Conservation (phyloP, 2,888 invertebrate genomes). For the Meghimatium bilineatum region DNA sequence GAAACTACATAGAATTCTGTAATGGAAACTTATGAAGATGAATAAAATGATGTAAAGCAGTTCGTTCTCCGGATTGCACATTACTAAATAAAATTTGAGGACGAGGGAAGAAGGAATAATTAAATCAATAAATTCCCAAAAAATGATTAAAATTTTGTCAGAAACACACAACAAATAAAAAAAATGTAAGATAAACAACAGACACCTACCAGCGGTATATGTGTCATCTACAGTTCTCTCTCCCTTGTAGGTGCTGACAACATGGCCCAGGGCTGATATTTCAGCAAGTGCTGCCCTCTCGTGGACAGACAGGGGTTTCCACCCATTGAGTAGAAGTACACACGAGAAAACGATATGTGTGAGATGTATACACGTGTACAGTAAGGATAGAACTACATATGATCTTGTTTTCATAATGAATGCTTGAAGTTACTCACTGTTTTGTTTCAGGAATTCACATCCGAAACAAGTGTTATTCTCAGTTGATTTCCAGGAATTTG, state of each 20-base stretch:
- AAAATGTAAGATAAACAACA: not conserved
- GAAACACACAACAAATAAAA: not conserved
- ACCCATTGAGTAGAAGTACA: constrained; percentile 74
- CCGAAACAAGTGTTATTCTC: too few relatives aligned
- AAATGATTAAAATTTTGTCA: not conserved
- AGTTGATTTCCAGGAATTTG: too few relatives aligned
- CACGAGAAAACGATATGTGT: constrained; percentile 61
- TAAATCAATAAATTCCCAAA: not conserved
- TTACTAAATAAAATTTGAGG: too few relatives aligned
- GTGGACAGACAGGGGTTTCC: constrained; percentile 69
- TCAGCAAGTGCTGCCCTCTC: constrained; percentile 69
- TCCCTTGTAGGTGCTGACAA: constrained; percentile 65
- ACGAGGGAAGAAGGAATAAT: too few relatives aligned
- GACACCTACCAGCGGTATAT: constrained; percentile 60
- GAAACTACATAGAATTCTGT: too few relatives aligned
- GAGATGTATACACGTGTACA: constrained; percentile 44
- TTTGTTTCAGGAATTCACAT: too few relatives aligned
- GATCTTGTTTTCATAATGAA: constrained; percentile 20
- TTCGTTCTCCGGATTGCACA: too few relatives aligned
- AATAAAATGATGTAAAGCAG: too few relatives aligned
- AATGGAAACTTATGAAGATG: too few relatives aligned
- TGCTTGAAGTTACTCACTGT: not conserved
- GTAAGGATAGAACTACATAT: constrained; percentile 19
- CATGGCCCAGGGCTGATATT: constrained; percentile 65
- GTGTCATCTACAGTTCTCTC: constrained; percentile 64